These are phyloP conservation scores for Chrysaora quinquecirrha DNA, from an alignment of 30 jellyfish, hydroid and myxozoan genomes.

Conservation along the genomic window DNA sequence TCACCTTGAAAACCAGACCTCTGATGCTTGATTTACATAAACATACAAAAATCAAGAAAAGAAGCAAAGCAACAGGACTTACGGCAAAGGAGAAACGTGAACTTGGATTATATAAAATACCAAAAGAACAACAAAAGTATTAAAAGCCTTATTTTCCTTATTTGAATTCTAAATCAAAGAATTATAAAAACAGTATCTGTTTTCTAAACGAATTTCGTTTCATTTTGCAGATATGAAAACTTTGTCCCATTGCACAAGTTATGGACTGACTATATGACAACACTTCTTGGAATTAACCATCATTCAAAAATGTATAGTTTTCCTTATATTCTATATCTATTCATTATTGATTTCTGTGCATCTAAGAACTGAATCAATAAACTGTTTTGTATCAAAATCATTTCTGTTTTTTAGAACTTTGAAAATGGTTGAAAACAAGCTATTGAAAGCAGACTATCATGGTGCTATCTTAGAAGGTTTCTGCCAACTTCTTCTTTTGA, in stretches of 20 bases:
- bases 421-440: conserved; percentile 64
- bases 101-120: conserved; percentile 60
- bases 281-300: conserved; percentile 23
- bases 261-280: conserved; percentile 75
- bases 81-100: conserved; percentile 57
- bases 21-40: conserved; percentile 72
- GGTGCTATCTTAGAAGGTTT: conserved; percentile 74
- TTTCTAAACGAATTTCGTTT: too few species aligned
- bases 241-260: conserved; percentile 79
- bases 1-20: conserved; percentile 54
- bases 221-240: conserved; percentile 29
- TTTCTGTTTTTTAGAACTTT: conserved; percentile 25
- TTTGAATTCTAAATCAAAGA: background rate
- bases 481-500: background rate
- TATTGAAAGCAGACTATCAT: conserved; percentile 86
- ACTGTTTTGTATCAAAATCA: background rate
- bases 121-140: conserved; percentile 67
- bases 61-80: conserved; percentile 32
- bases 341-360: background rate
- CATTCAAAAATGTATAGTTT: background rate
- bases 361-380: background rate
- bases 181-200: background rate
- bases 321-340: background rate
- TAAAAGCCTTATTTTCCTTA: too few species aligned
- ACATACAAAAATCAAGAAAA: conserved; percentile 28